A percentile compares a stretch with the other conserved stretches of the same genome.
Conservation (phyloP, 2,888 invertebrate genomes). For the Pristionchus entomophagus region DNA sequence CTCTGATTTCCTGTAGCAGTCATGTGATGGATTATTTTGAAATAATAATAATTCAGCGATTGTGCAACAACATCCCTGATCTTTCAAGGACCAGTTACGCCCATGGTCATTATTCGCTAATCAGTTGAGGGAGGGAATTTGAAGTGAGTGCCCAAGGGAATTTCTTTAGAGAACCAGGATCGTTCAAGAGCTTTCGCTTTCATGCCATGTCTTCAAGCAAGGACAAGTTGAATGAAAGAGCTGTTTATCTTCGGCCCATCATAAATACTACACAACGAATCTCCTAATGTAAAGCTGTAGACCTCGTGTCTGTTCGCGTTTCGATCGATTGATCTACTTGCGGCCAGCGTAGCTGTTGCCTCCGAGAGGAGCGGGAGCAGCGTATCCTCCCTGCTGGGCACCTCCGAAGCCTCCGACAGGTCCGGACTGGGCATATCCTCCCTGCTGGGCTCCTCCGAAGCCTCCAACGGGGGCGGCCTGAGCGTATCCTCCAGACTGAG, state of each 20-base stretch:
- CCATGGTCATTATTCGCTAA: not conserved
- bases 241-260: not conserved
- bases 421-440: not conserved
- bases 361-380: constrained; percentile 11
- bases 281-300: constrained; percentile 36
- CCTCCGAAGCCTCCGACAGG: constrained; percentile 9
- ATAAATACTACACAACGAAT: constrained; percentile 35
- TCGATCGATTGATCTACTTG: constrained; percentile 17
- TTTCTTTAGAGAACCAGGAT: too few relatives aligned
- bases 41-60: too few relatives aligned
- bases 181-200: not conserved
- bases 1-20: too few relatives aligned
- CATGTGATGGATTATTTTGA: too few relatives aligned
- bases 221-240: not conserved
- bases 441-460: constrained; percentile 24
- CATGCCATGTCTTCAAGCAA: not conserved
- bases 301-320: not conserved
- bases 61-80: too few relatives aligned
- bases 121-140: not conserved
- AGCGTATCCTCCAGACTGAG: not conserved
- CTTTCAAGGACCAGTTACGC: too few relatives aligned
- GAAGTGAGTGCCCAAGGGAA: too few relatives aligned
- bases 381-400: constrained; percentile 17
- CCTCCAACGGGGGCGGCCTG: constrained; percentile 8
- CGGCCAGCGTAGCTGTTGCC: constrained; percentile 22